These are phyloP conservation scores for Hoplostethus mediterraneus DNA, from an alignment of 2,797 vertebrate genomes.

Conservation along the genomic window DNA sequence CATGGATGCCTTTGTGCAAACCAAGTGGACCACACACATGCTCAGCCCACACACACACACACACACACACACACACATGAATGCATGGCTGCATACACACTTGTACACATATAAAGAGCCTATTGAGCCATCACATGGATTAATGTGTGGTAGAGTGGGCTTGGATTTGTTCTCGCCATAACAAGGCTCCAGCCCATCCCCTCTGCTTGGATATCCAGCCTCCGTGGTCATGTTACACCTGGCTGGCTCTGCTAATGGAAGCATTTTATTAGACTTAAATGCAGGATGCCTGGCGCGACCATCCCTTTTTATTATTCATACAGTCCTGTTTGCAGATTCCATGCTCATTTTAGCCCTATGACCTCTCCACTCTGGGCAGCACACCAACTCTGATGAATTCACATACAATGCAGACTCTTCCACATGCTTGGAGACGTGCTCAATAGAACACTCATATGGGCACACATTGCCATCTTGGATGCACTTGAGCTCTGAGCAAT, in stretches of 20 bases:
- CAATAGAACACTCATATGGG: constrained; percentile 28
- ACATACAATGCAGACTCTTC: constrained; percentile 17
- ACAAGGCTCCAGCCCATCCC: constrained; percentile 59
- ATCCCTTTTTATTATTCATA: constrained; percentile 76
- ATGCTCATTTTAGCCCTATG: constrained; percentile 61
- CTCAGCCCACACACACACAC: constrained; percentile 22
- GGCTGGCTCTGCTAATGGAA: constrained; percentile 83
- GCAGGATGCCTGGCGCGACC: constrained; percentile 58
- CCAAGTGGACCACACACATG: constrained; percentile 49
- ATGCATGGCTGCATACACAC: constrained; percentile 47
- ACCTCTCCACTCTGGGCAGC: constrained; percentile 56
- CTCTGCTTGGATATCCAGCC: constrained; percentile 71
- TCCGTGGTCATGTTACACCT: constrained; percentile 79
- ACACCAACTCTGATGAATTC: constrained; percentile 20
- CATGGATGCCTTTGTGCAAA: constrained; percentile 45
- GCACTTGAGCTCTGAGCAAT: background rate
- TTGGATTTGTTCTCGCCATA: constrained; percentile 72
- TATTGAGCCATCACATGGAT: constrained; percentile 77
- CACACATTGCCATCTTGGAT: constrained; percentile 6
- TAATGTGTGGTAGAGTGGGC: constrained; percentile 69
- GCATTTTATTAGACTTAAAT: constrained; percentile 79
- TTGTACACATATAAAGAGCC: constrained; percentile 57
- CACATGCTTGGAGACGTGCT: background rate
- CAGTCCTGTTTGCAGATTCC: constrained; percentile 56
- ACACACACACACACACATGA: constrained; percentile 37